Evolutionary conservation across 2,888 invertebrate genomes (phyloP).

Genomic region (Drosophila aldrichi): DNA sequence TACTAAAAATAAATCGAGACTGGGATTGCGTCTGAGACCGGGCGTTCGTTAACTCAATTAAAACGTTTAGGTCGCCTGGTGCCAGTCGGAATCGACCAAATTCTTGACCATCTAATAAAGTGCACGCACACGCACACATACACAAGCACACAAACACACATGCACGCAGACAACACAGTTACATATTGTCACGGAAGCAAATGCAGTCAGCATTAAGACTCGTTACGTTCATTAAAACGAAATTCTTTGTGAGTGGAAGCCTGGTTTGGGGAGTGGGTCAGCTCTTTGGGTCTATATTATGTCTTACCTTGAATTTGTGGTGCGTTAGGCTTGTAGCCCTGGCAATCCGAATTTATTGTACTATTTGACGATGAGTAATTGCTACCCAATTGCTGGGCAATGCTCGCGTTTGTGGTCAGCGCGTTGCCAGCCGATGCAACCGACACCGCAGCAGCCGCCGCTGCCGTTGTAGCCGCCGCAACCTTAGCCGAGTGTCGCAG

Average conservation of each 20-base stretch:
- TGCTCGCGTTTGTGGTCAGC: constrained; percentile 63
- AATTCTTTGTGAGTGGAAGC: background rate
- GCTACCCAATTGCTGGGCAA: constrained; percentile 77
- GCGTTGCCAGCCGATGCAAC: constrained; percentile 44
- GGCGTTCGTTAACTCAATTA: constrained; percentile 70
- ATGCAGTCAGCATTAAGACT: constrained; percentile 23
- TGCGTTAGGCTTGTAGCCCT: constrained; percentile 89
- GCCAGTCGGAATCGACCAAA: constrained; percentile 35
- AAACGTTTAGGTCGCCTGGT: constrained; percentile 63
- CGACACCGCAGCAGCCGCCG: constrained; percentile 59
- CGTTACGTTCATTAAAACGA: constrained; percentile 25
- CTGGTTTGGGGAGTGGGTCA: background rate
- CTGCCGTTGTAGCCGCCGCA: constrained; percentile 83
- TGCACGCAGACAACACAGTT: background rate
- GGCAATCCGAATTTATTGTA: constrained; percentile 86
- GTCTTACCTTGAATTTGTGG: constrained; percentile 85
- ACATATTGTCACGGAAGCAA: constrained; percentile 10
- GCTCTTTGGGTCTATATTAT: constrained; percentile 39
- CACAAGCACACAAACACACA: background rate
- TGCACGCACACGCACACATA: background rate
- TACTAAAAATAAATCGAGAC: constrained; percentile 65
- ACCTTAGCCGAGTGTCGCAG: constrained; percentile 87
- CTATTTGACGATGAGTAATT: constrained; percentile 85
- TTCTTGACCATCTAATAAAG: constrained; percentile 12
- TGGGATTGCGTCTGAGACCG: constrained; percentile 11